Conservation (phyloP, 1,140 invertebrate species). For the Drosophila sp. region DNA sequence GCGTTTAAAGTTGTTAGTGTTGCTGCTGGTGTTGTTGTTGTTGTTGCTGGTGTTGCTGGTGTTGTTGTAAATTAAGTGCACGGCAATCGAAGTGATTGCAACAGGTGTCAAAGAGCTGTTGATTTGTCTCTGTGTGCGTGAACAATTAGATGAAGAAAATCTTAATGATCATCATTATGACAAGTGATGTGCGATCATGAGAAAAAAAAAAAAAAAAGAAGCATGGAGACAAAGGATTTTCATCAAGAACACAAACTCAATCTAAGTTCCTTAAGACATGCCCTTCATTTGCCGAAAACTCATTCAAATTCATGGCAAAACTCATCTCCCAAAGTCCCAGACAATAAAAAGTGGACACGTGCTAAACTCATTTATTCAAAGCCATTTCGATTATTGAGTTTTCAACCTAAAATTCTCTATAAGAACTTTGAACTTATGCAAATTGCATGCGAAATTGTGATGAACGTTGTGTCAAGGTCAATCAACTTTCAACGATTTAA, state of each 20-base stretch:
- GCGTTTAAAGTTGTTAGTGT: slow-evolving; percentile 58
- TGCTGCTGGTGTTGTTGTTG: slow-evolving; percentile 19
- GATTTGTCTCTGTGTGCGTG: slow-evolving; percentile 32
- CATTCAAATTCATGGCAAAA: too few species aligned
- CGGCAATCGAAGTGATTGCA: slow-evolving; percentile 67
- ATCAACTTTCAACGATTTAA: slow-evolving; percentile 45
- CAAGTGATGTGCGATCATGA: not conserved
- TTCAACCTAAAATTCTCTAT: not conserved
- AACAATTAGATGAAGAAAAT: slow-evolving; percentile 26
- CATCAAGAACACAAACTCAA: not conserved
- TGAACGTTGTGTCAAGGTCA: slow-evolving; percentile 51
- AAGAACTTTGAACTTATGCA: slow-evolving; percentile 32
- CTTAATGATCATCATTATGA: not conserved
- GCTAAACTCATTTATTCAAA: not conserved
- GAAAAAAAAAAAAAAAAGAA: not conserved
- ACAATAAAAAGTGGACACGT: not conserved
- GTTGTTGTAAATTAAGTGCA: slow-evolving; percentile 69
- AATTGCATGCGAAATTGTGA: slow-evolving; percentile 40
- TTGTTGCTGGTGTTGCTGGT: slow-evolving; percentile 22
- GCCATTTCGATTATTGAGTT: not conserved
- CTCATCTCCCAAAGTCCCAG: too few species aligned
- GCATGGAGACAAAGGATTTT: not conserved
- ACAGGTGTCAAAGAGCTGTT: slow-evolving; percentile 59
- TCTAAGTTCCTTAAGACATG: too few species aligned
- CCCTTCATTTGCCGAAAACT: too few species aligned